Evolutionary conservation across 2,113 vertebrate species (phyloP).

Genomic region (Genyomyrus donnyi): DNA sequence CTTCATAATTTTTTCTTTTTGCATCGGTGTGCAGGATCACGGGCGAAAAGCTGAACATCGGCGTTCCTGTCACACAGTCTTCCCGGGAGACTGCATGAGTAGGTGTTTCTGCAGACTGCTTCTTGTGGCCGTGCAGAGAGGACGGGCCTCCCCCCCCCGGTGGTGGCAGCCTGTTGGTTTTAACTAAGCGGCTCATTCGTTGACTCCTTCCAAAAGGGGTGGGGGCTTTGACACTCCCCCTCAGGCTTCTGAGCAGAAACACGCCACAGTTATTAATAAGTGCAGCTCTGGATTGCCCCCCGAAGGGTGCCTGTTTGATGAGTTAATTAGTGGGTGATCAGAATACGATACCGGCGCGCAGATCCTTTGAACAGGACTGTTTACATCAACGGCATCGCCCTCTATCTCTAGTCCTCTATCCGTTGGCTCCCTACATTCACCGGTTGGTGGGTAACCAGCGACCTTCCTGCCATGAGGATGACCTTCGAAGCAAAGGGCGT

Average conservation of each 20-base stretch:
- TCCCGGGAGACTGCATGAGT: not conserved
- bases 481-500: not conserved
- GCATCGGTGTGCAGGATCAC: not conserved
- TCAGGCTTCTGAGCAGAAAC: not conserved
- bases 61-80: not conserved
- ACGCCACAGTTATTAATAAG: not conserved
- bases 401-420: not conserved
- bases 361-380: not conserved
- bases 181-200: not conserved
- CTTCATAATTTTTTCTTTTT: not conserved
- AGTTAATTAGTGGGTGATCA: conserved; percentile 3
- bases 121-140: not conserved
- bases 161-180: not conserved
- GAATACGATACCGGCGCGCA: not conserved
- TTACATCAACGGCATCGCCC: not conserved
- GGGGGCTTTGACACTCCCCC: not conserved
- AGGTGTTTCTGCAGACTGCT: not conserved
- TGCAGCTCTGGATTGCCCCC: not conserved
- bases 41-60: not conserved
- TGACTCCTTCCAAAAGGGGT: not conserved
- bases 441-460: not conserved
- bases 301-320: not conserved
- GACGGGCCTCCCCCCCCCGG: not conserved
- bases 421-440: not conserved
- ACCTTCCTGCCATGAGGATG: not conserved